Evolutionary conservation across 2,888 invertebrate genomes (phyloP).

Genomic region (Apotomis betuletana): DNA sequence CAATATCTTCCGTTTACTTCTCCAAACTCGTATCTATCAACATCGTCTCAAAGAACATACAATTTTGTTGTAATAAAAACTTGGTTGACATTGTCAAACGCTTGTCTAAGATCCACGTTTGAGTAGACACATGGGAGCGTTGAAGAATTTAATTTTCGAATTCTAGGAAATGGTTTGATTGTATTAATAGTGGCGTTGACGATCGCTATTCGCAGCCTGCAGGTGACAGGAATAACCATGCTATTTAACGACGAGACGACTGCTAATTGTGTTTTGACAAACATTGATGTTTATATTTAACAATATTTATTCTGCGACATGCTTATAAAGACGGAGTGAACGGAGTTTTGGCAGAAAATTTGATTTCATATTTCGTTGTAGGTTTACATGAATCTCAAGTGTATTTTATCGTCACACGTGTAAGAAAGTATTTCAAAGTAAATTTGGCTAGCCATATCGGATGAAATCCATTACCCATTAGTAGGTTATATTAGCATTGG

Average conservation of each 20-base stretch:
- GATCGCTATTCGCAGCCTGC: slow-evolving; percentile 41
- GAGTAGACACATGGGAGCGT: slow-evolving; percentile 17
- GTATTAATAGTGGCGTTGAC: slow-evolving; percentile 47
- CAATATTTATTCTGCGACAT: neutral
- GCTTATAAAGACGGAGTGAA: neutral
- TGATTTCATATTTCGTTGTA: neutral
- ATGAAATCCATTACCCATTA: no score
- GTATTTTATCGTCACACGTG: no score
- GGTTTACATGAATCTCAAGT: neutral
- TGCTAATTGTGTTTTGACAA: slow-evolving; percentile 33
- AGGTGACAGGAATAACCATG: slow-evolving; percentile 41
- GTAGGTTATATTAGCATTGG: no score
- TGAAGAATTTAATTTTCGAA: slow-evolving; percentile 50
- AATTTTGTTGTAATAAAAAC: neutral
- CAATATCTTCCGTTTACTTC: slow-evolving; percentile 19
- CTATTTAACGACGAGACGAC: slow-evolving; percentile 13
- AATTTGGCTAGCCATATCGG: no score
- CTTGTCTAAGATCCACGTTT: neutral
- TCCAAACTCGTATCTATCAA: neutral
- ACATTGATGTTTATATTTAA: slow-evolving; percentile 19
- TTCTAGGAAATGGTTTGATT: slow-evolving; percentile 55
- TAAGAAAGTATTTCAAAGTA: no score
- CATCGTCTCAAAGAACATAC: neutral
- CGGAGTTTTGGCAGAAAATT: neutral
- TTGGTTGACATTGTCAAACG: neutral